Evolutionary conservation across 2,888 invertebrate genomes (phyloP).

Genomic region (Watsonalla cultraria): DNA sequence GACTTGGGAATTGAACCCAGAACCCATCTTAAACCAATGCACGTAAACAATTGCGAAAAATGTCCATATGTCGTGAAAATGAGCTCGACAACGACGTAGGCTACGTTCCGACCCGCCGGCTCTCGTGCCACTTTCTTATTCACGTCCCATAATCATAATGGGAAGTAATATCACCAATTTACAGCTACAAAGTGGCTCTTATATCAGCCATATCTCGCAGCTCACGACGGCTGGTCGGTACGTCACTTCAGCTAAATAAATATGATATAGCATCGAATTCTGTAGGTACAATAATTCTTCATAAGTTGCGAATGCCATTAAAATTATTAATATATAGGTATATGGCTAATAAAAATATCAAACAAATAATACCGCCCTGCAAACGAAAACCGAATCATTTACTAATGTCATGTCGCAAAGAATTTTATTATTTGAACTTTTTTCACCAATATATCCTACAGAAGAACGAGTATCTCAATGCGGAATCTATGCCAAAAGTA

Average conservation of each 20-base stretch:
- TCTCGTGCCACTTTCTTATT: slow-evolving; percentile 59
- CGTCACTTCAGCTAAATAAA: slow-evolving; percentile 36
- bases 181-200: slow-evolving; percentile 48
- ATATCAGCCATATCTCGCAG: slow-evolving; percentile 52
- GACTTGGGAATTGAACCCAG: too few relatives aligned
- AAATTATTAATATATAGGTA: too few relatives aligned
- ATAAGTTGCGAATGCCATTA: too few relatives aligned
- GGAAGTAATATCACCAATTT: slow-evolving; percentile 66
- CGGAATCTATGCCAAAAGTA: too few relatives aligned
- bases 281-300: too few relatives aligned
- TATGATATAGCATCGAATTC: slow-evolving; percentile 38
- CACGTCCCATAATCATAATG: slow-evolving; percentile 62
- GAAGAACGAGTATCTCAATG: too few relatives aligned
- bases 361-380: too few relatives aligned
- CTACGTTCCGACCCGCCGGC: slow-evolving; percentile 45
- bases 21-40: not conserved
- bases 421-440: too few relatives aligned
- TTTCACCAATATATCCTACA: too few relatives aligned
- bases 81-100: slow-evolving; percentile 36
- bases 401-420: too few relatives aligned
- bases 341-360: too few relatives aligned
- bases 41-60: slow-evolving; percentile 21
- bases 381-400: too few relatives aligned
- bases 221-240: slow-evolving; percentile 24
- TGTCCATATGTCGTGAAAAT: slow-evolving; percentile 54